These are phyloP conservation scores for Megalops atlanticus DNA, from an alignment of 2,113 vertebrate species.

Conservation along the genomic window DNA sequence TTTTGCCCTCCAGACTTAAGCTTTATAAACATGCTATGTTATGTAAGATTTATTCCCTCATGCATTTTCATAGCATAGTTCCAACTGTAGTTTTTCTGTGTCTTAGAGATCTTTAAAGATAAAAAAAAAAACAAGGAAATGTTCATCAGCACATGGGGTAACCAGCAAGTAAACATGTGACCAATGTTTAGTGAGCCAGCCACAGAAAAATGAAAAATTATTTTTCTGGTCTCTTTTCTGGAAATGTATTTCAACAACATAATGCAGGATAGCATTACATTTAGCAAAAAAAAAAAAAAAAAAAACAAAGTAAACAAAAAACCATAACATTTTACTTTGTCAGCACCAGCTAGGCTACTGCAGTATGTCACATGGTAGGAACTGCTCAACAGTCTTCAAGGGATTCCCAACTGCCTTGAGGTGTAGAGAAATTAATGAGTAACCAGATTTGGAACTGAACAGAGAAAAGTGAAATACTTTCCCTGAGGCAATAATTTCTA, in stretches of 20 bases:
- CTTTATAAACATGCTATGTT: neutral
- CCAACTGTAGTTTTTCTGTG: neutral
- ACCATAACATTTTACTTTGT: neutral
- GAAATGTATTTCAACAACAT: neutral
- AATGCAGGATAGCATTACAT: neutral
- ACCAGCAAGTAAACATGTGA: neutral
- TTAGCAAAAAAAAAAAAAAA: neutral
- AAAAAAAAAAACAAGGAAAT: neutral
- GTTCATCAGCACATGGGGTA: neutral
- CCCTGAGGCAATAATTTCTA: no score
- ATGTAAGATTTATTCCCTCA: neutral
- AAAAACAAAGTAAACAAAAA: neutral
- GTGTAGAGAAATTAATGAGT: neutral
- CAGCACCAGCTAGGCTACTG: neutral
- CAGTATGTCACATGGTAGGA: no score
- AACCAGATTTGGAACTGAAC: no score
- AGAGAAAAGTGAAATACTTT: no score
- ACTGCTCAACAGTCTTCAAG: neutral
- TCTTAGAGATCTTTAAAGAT: no score
- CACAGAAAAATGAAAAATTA: neutral
- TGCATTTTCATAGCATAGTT: neutral
- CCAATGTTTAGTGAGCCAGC: neutral
- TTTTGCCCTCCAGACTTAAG: neutral
- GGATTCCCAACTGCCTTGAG: neutral
- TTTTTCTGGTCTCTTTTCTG: neutral